Evolutionary conservation across 1,140 invertebrate genomes (phyloP).

Genomic region (Saccostrea glomerata): DNA sequence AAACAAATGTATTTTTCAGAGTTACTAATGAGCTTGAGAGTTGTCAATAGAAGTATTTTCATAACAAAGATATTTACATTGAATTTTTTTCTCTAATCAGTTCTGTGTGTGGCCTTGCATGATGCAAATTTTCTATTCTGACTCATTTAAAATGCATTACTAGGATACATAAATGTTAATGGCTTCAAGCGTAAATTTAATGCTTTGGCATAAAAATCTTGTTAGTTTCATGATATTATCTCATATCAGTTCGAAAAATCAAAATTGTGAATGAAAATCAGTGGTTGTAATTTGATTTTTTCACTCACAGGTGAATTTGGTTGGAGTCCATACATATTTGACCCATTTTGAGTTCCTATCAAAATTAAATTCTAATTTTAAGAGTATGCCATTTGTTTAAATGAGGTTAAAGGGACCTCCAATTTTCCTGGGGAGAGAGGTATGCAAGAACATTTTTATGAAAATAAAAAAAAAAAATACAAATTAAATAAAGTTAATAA

Average conservation of each 20-base stretch:
- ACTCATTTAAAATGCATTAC: constrained; percentile 32
- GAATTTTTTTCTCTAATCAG: background rate
- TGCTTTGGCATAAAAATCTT: constrained; percentile 32
- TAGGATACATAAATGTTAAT: constrained; percentile 20
- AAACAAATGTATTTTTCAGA: no score
- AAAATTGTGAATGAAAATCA: background rate
- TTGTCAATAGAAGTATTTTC: background rate
- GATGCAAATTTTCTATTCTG: constrained; percentile 27
- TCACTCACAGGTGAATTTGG: background rate
- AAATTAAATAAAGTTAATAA: no score
- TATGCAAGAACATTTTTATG: no score
- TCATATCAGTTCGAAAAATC: constrained; percentile 1
- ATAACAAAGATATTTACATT: background rate
- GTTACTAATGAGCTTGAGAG: no score
- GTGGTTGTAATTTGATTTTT: background rate
- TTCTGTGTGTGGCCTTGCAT: constrained; percentile 20
- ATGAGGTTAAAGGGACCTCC: no score
- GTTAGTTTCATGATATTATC: constrained; percentile 30
- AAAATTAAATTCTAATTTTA: no score
- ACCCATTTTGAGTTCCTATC: no score
- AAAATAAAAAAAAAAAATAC: no score
- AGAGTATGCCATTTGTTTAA: no score
- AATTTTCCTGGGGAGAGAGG: no score
- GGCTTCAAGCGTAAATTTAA: background rate
- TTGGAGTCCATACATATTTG: no score